These are phyloP conservation scores for Deladenus siricidicola DNA, from an alignment of 2,888 invertebrate genomes.

Conservation along the genomic window DNA sequence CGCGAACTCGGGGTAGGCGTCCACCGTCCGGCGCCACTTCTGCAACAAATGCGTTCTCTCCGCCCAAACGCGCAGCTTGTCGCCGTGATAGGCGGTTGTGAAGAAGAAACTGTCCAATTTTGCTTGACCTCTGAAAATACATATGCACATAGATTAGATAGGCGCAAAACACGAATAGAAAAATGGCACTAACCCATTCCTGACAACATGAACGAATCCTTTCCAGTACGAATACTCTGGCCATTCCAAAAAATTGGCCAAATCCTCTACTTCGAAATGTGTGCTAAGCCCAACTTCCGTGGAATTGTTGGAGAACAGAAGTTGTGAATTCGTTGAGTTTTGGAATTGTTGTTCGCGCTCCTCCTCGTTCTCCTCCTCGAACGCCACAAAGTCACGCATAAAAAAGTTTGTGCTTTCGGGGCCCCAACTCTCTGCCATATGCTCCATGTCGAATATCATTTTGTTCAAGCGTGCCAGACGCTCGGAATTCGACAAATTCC, in stretches of 20 bases:
- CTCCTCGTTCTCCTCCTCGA: slow-evolving; percentile 10
- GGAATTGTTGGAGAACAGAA: neutral
- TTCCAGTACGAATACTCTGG: slow-evolving; percentile 43
- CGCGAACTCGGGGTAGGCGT: slow-evolving; percentile 30
- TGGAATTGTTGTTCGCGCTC: neutral
- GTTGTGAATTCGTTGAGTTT: neutral
- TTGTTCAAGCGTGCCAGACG: slow-evolving; percentile 29
- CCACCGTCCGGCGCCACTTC: slow-evolving; percentile 10
- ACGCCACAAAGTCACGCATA: slow-evolving; percentile 17
- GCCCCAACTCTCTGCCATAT: slow-evolving; percentile 41
- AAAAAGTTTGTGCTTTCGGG: slow-evolving; percentile 9
- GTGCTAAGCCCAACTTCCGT: neutral
- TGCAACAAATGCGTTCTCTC: slow-evolving; percentile 8
- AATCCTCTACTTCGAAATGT: slow-evolving; percentile 7
- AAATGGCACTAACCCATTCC: neutral
- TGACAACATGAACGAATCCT: slow-evolving; percentile 28
- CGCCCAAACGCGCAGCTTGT: slow-evolving; percentile 13
- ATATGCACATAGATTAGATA: neutral
- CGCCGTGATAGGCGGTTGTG: slow-evolving; percentile 38
- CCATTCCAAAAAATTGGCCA: slow-evolving; percentile 40
- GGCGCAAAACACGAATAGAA: neutral
- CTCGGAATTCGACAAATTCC: slow-evolving; percentile 33
- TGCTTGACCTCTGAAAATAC: slow-evolving; percentile 4
- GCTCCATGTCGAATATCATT: slow-evolving; percentile 40
- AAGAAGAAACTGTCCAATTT: slow-evolving; percentile 35